These are phyloP conservation scores for Neomorphus geoffroyi DNA, from an alignment of 2,797 vertebrate genomes.

Conservation along the genomic window DNA sequence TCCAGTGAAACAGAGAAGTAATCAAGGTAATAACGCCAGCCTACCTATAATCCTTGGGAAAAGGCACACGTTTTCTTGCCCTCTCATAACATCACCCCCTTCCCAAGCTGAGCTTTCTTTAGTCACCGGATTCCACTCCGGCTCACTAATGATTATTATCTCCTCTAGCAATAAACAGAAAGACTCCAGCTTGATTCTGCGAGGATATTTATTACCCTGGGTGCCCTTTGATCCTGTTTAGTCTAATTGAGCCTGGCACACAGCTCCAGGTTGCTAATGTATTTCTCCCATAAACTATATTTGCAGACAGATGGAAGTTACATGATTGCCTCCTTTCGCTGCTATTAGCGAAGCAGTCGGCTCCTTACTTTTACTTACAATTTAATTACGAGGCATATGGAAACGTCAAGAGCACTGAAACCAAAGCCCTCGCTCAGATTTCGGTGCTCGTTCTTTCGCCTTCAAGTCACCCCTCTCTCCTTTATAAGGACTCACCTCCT, in stretches of 20 bases:
- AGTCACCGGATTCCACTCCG: not conserved
- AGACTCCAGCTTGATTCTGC: not conserved
- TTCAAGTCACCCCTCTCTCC: not conserved
- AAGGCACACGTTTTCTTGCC: not conserved
- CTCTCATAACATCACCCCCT: not conserved
- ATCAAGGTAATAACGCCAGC: not conserved
- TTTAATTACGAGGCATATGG: conserved; percentile 53
- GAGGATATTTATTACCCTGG: conserved; percentile 53
- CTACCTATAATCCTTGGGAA: not conserved
- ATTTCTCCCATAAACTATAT: conserved; percentile 44
- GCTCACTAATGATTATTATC: conserved; percentile 8
- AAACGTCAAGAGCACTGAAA: not conserved
- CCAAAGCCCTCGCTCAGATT: not conserved
- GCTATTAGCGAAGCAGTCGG: conserved; percentile 40
- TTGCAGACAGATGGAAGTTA: conserved; percentile 65
- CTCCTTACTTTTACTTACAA: conserved; percentile 41
- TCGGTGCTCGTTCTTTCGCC: not conserved
- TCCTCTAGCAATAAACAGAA: not conserved
- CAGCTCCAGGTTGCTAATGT: conserved; percentile 38
- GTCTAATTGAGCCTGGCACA: conserved; percentile 67
- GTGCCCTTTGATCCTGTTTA: conserved; percentile 66
- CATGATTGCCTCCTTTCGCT: conserved; percentile 34
- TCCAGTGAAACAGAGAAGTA: not conserved
- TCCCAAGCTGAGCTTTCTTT: not conserved
- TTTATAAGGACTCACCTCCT: not conserved